Percentiles rank a stretch among this genome's conserved stretches.
Evolutionary conservation across 2,888 invertebrate genomes (phyloP).

Genomic region (Platycheirus rosarum): DNA sequence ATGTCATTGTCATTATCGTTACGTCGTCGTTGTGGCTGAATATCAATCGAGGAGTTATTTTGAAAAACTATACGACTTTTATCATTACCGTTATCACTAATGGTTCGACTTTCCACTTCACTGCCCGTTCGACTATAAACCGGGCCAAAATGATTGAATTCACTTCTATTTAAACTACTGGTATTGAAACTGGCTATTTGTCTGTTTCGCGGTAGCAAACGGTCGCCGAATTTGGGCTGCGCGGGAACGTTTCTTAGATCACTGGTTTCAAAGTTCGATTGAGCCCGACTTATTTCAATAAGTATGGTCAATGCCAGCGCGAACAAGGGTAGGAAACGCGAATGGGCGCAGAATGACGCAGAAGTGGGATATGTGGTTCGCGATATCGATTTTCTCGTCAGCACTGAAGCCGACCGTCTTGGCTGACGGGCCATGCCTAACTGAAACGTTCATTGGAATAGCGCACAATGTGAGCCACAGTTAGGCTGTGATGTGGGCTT

Average conservation of each 20-base stretch:
- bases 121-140: conserved; percentile 75
- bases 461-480: conserved; percentile 53
- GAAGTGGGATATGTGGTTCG: conserved; percentile 29
- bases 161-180: conserved; percentile 73
- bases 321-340: conserved; percentile 58
- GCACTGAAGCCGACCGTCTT: conserved; percentile 78
- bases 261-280: conserved; percentile 63
- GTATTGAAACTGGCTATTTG: conserved; percentile 75
- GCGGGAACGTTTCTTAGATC: conserved; percentile 53
- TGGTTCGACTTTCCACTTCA: conserved; percentile 73
- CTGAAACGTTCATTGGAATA: conserved; percentile 75
- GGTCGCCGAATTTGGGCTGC: conserved; percentile 80
- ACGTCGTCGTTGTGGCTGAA: conserved; percentile 71
- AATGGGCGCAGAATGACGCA: conserved; percentile 28
- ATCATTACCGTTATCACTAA: conserved; percentile 66
- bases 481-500: conserved; percentile 38
- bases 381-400: conserved; percentile 72
- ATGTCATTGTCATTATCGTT: conserved; percentile 77
- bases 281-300: conserved; percentile 66
- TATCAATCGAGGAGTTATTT: conserved; percentile 14
- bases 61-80: conserved; percentile 41
- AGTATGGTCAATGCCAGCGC: conserved; percentile 61
- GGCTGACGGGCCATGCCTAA: conserved; percentile 81
- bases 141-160: conserved; percentile 77
- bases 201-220: conserved; percentile 78